A percentile compares a stretch with the other conserved stretches of the same genome.
Conservation (phyloP, 1,140 invertebrate genomes). For the Oryctes rhinoceros region DNA sequence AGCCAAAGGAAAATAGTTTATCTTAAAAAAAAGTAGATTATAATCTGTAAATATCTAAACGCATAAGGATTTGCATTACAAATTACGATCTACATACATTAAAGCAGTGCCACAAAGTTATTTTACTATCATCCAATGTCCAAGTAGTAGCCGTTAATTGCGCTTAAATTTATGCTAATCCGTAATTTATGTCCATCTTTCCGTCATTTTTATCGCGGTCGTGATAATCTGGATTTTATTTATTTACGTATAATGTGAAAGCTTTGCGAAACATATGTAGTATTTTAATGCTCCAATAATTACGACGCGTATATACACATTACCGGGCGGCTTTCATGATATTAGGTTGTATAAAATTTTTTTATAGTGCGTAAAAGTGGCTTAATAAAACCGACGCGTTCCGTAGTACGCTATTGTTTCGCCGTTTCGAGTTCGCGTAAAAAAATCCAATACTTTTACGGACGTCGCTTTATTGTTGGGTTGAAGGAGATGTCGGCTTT, state of each 20-base stretch:
- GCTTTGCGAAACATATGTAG: conserved; percentile 7
- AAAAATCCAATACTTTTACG: conserved; percentile 4
- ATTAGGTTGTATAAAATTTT: conserved; percentile 13
- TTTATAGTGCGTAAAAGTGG: conserved; percentile 2
- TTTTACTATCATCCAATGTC: background rate
- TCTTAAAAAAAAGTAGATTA: conserved; percentile 11
- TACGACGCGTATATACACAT: background rate
- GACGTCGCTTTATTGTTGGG: background rate
- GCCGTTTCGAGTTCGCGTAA: background rate
- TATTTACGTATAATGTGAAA: conserved; percentile 16
- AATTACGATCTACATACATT: conserved; percentile 15
- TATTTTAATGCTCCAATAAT: conserved; percentile 16
- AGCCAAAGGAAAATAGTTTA: background rate
- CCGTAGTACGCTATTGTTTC: background rate
- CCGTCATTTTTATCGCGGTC: conserved; percentile 8
- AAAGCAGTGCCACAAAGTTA: background rate
- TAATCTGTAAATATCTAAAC: conserved; percentile 11
- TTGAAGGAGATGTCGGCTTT: background rate
- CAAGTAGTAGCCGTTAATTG: background rate
- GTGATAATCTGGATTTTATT: background rate
- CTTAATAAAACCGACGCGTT: conserved; percentile 18
- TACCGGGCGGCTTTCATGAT: background rate
- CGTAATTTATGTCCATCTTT: conserved; percentile 10
- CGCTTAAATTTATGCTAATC: conserved; percentile 15
- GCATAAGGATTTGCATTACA: conserved; percentile 18